Evolutionary conservation across 2,888 invertebrate genomes (phyloP).

Genomic region (Eupeodes latifasciatus): DNA sequence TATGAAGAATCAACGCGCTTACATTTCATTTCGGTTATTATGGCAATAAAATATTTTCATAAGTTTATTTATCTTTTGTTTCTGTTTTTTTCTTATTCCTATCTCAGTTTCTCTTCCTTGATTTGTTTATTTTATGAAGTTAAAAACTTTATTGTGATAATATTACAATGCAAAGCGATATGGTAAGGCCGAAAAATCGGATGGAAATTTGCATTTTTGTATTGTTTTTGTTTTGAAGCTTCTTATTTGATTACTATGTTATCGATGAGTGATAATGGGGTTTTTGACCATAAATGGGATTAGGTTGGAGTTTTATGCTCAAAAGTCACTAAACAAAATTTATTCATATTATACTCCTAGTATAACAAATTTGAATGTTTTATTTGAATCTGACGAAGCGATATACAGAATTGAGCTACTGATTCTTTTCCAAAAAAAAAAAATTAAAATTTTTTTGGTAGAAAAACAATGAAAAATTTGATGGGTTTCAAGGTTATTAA

Average conservation of each 20-base stretch:
- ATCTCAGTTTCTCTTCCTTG: constrained; percentile 61
- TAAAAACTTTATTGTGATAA: constrained; percentile 66
- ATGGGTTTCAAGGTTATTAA: too few species aligned
- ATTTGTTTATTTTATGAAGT: constrained; percentile 34
- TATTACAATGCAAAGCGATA: constrained; percentile 75
- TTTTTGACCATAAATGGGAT: constrained; percentile 70
- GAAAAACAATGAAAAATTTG: too few species aligned
- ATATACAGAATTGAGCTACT: too few species aligned
- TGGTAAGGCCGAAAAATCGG: constrained; percentile 65
- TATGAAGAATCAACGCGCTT: constrained; percentile 48
- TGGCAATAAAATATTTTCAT: constrained; percentile 71
- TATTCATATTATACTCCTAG: constrained; percentile 8
- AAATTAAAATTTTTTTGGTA: too few species aligned
- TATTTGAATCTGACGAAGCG: too few species aligned
- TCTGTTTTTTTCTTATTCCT: constrained; percentile 16
- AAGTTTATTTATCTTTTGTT: constrained; percentile 39
- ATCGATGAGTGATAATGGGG: constrained; percentile 70
- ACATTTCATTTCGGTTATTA: constrained; percentile 72
- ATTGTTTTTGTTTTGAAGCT: constrained; percentile 25
- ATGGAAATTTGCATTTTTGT: constrained; percentile 70
- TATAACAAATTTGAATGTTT: neutral
- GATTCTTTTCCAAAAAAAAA: too few species aligned
- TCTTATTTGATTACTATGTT: constrained; percentile 68
- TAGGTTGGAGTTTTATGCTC: neutral
- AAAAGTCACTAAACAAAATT: neutral